phyloP scores from a whole-genome alignment of 2,888 invertebrate species.

The Coecobrya sp. region DNA sequence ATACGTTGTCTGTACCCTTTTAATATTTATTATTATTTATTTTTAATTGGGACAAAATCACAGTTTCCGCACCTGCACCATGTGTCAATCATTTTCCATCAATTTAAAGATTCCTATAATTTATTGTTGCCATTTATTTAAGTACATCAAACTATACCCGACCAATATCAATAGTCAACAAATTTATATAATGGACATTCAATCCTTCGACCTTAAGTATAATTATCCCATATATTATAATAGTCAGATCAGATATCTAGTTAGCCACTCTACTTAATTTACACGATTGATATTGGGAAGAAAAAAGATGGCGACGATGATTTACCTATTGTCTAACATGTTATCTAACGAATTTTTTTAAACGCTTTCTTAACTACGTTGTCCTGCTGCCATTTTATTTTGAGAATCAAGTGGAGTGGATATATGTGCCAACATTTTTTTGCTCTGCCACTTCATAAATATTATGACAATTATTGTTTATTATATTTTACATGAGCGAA shows the following conservation, averaged over 20 bases:
- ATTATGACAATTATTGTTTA: neutral
- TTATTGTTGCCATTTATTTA: neutral
- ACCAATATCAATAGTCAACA: neutral
- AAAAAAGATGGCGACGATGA: too few species aligned
- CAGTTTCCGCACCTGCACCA: conserved; percentile 62
- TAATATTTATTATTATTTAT: conserved; percentile 8
- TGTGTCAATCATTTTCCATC: neutral
- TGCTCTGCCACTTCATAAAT: conserved; percentile 3
- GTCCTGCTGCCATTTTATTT: neutral
- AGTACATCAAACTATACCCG: neutral
- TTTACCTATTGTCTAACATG: neutral
- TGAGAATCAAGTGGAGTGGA: neutral
- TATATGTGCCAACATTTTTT: conserved; percentile 29
- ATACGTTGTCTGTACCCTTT: neutral
- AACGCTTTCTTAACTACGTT: neutral
- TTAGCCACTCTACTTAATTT: too few species aligned
- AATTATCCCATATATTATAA: neutral
- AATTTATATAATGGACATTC: neutral
- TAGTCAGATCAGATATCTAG: too few species aligned
- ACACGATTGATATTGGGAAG: too few species aligned
- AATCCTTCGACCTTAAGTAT: neutral
- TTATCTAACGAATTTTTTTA: neutral
- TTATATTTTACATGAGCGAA: conserved; percentile 13
- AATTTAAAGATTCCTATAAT: neutral
- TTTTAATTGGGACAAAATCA: conserved; percentile 60